Percentiles rank a stretch among this genome's conserved stretches.
These are phyloP conservation scores for Labeo calbasu DNA, from an alignment of 2,797 vertebrate genomes.

Conservation along the genomic window DNA sequence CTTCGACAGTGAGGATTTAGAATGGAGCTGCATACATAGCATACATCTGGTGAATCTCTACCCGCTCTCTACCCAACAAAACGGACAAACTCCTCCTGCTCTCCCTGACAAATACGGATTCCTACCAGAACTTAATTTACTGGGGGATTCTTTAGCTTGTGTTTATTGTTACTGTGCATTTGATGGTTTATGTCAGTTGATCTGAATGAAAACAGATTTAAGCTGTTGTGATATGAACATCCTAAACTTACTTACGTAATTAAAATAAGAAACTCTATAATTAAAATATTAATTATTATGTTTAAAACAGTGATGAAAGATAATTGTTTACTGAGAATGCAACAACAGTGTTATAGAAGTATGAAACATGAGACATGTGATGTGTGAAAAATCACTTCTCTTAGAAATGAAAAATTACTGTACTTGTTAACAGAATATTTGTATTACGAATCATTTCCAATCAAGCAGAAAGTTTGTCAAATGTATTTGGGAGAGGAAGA, in stretches of 20 bases:
- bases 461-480: neutral
- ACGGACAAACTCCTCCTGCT: too few species aligned
- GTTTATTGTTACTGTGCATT: neutral
- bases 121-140: too few species aligned
- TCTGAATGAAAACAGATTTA: neutral
- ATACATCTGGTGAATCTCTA: too few species aligned
- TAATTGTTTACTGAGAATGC: neutral
- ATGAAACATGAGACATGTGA: neutral
- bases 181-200: neutral
- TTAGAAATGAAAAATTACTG: neutral
- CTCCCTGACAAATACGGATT: too few species aligned
- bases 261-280: neutral
- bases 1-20: too few species aligned
- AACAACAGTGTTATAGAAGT: neutral
- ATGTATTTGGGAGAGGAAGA: neutral
- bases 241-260: neutral
- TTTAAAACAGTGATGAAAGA: neutral
- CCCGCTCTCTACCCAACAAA: too few species aligned
- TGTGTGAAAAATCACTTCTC: slow-evolving; percentile 5
- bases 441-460: neutral
- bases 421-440: neutral
- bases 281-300: slow-evolving; percentile 2
- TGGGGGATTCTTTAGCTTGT: neutral
- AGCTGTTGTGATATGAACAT: neutral
- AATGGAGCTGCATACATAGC: too few species aligned